These are phyloP conservation scores for Hirtodrosophila duncani DNA, from an alignment of 2,888 invertebrate genomes.

Conservation along the genomic window DNA sequence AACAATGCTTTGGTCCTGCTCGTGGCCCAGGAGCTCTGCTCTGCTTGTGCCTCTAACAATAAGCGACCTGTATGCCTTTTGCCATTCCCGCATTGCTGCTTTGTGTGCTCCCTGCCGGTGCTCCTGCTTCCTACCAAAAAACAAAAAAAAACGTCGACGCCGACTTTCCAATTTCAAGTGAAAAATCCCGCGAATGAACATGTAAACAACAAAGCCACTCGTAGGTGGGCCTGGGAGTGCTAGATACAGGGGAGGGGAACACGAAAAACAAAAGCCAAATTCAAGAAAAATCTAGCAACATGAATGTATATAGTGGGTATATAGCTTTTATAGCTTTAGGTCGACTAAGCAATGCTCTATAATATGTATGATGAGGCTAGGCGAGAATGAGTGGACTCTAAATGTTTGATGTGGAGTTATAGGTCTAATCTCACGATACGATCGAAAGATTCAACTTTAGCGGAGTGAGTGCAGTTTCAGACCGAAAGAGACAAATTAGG, in stretches of 20 bases:
- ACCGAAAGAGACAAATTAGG: too few relatives aligned
- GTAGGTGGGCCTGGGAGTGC: conserved; percentile 49
- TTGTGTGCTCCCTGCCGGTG: conserved; percentile 21
- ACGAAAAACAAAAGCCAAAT: not conserved
- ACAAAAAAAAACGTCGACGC: conserved; percentile 36
- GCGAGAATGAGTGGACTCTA: too few relatives aligned
- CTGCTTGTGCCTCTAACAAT: conserved; percentile 1
- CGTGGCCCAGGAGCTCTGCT: conserved; percentile 19
- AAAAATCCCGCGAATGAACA: conserved; percentile 73
- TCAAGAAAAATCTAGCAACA: conserved; percentile 24
- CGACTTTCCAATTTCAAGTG: conserved; percentile 72
- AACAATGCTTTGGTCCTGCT: too few relatives aligned
- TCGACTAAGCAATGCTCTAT: too few relatives aligned
- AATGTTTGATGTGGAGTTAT: too few relatives aligned
- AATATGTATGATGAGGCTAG: too few relatives aligned
- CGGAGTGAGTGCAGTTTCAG: too few relatives aligned
- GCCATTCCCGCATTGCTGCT: conserved; percentile 6
- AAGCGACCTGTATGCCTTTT: not conserved
- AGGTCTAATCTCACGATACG: too few relatives aligned
- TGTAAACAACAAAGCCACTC: conserved; percentile 55
- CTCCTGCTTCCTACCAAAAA: not conserved
- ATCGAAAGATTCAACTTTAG: too few relatives aligned
- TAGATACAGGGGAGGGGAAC: not conserved
- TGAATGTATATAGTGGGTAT: too few relatives aligned
- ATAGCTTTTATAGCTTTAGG: too few relatives aligned